Base-by-base conservation (phyloP, 1,140 invertebrate genomes). In the Drosophila willistoni region DNA sequence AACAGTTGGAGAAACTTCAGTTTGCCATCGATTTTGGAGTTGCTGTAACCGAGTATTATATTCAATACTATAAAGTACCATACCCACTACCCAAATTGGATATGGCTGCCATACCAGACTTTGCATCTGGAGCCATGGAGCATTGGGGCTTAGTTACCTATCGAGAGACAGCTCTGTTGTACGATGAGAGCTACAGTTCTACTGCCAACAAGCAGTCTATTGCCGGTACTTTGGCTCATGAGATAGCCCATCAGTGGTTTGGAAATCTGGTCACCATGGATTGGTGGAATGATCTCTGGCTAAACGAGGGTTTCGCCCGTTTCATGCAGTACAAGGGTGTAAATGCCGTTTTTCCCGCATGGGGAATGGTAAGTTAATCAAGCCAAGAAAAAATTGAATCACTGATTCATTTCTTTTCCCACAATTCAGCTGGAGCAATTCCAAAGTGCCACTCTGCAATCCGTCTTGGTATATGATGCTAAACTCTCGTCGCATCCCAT, bases 281-380 rank as follows among this genome's bases (percentile, higher is more conserved):
- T 59, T 98, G 97, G 97, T 98, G 97, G 97, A 95, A 97, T 90
- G 97, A 98, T 90, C 92, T 98, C 0, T 98, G 97, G 97, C 93
- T 98, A 9, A 98, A 98, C 92, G 97, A 98, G 93, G 97, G 97
- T 6, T 98, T 99, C 90, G 97, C 97, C 3, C 95, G 95, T 12
- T 98, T 96, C 85, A 96, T 98, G 93, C 95, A 97, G 92, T 97
- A 95, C 77, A 96, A 97, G 92, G 96, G 96, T 59, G 93, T 96
- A 1, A 92, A 96, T 86, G 93, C 93, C 10, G 94, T 96, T n/a
- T 93, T 96, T 90, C 95, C 95, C 1, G 94, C 96, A 29, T 98
- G 97, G 96, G 94, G 96, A 81, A 95, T 97, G 94, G 97, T 98
- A 93, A 91, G 93, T 91, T 7, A 0, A 41, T 36, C 17, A 1